Base-by-base conservation (phyloP, 2,888 invertebrate genomes). In the Fabriciana adippe region DNA sequence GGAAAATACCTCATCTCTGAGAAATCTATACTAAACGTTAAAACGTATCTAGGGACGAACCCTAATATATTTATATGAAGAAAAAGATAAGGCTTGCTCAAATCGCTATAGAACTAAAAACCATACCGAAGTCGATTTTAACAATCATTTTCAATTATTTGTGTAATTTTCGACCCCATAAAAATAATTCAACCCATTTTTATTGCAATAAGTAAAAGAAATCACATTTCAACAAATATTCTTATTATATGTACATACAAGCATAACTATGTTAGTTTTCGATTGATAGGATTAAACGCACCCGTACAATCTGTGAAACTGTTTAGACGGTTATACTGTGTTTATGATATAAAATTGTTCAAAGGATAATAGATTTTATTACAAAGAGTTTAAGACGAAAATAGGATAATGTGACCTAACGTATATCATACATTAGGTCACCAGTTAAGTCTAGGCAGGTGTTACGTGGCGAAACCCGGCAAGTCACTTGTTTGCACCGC, bases 211-310 rank as follows among this genome's bases (percentile, higher is more conserved):
- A 26, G 26, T 26, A 26, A 26, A 3, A 26, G 26, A 26, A 26
- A 26, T 26, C 26, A 26, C 3, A 26, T 3, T 26, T 26, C 11
- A 1, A 41, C 15, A 21, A 21, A 47, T 48, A 59, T 26, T 26
- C 5, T 26, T 59, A 48, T 48, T 45, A 6, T 18, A 47, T 26
- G 15, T 47, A 59, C 15, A 59, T 51, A 54, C 21, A 59, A 51
- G 51, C 61, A 41, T 62, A 68, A 64, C 59, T 60, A 35, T 68
- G 48, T 31, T 51, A 61, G 70, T 56, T 64, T 67, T 67, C 73
- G 74, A 75, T 78, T 74, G 75, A 77, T 77, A 75, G 74, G 70
- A 75, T 75, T 72, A 74, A 72, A 72, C 73, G 72, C 72, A 67
- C 71, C 72, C 69, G 68, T 74, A 68, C 70, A 72, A 72, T 66